Conservation (phyloP, 2,888 invertebrate species). For the Lycocerus yunnanus region DNA sequence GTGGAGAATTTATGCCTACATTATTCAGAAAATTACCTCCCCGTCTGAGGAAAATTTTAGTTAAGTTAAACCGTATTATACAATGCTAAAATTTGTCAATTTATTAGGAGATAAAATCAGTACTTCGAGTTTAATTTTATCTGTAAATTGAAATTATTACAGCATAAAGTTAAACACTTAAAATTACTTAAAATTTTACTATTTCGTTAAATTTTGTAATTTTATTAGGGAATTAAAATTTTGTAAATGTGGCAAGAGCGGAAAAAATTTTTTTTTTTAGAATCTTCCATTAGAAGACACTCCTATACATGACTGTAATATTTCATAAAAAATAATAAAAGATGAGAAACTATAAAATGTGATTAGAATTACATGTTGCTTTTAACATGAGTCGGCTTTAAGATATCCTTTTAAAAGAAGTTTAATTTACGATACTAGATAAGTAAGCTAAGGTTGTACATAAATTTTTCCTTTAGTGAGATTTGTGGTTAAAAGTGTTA, state of each 20-base stretch:
- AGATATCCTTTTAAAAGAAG: not conserved
- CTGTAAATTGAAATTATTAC: not conserved
- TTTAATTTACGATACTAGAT: not conserved
- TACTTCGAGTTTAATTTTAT: not conserved
- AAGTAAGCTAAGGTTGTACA: not conserved
- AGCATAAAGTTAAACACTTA: not conserved
- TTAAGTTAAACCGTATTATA: not conserved
- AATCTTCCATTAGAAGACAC: not conserved
- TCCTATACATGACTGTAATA: not conserved
- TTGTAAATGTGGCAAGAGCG: not conserved
- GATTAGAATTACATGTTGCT: not conserved
- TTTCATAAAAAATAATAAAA: not conserved
- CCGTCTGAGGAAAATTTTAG: slow-evolving; percentile 18
- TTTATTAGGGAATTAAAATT: not conserved
- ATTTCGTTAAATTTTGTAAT: not conserved
- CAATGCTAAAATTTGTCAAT: not conserved
- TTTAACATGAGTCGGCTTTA: not conserved
- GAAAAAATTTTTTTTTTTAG: not conserved
- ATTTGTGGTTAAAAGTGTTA: slow-evolving; percentile 1
- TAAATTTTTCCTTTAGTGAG: not conserved
- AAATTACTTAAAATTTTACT: not conserved
- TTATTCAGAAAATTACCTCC: slow-evolving; percentile 18
- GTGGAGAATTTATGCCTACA: slow-evolving; percentile 12
- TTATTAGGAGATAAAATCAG: not conserved
- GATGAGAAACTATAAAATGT: not conserved